A percentile compares a stretch with the other conserved stretches of the same genome.
These are phyloP conservation scores for Parnassius glacialis DNA, from an alignment of 2,888 invertebrate species.

Conservation along the genomic window DNA sequence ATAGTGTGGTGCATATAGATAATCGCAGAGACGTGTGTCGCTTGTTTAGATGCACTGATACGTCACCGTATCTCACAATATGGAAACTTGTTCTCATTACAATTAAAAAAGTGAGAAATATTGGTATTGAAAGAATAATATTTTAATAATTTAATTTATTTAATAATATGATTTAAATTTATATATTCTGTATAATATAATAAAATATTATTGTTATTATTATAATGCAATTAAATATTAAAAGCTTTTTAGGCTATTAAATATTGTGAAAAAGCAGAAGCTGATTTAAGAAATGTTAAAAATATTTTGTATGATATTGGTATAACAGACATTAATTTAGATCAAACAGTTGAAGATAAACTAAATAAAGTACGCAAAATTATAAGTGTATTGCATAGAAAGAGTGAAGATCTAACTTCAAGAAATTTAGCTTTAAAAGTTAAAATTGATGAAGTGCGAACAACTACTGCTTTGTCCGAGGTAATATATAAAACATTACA, in stretches of 20 bases:
- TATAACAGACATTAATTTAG: constrained; percentile 49
- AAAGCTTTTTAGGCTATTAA: constrained; percentile 53
- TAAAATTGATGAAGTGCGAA: constrained; percentile 62
- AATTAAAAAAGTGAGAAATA: too few species aligned
- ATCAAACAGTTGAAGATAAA: constrained; percentile 44
- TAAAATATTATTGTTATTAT: neutral
- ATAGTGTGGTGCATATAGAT: too few species aligned
- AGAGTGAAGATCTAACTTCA: constrained; percentile 68
- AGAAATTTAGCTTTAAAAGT: constrained; percentile 61
- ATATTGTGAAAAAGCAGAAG: constrained; percentile 65
- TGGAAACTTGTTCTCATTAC: too few species aligned
- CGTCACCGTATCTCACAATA: too few species aligned
- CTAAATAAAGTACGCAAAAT: constrained; percentile 62
- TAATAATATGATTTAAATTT: neutral
- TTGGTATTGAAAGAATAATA: too few species aligned
- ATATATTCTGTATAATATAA: neutral
- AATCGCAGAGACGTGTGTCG: too few species aligned
- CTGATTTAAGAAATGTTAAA: constrained; percentile 69
- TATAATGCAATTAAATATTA: neutral
- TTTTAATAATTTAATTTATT: too few species aligned
- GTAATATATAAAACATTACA: constrained; percentile 37
- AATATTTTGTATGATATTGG: constrained; percentile 62
- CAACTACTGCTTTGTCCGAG: constrained; percentile 45
- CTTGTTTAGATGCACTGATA: too few species aligned
- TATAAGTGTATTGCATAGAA: constrained; percentile 53